phyloP scores from a whole-genome alignment of 1,140 invertebrate species.

The Panagrolaimus sp. region DNA sequence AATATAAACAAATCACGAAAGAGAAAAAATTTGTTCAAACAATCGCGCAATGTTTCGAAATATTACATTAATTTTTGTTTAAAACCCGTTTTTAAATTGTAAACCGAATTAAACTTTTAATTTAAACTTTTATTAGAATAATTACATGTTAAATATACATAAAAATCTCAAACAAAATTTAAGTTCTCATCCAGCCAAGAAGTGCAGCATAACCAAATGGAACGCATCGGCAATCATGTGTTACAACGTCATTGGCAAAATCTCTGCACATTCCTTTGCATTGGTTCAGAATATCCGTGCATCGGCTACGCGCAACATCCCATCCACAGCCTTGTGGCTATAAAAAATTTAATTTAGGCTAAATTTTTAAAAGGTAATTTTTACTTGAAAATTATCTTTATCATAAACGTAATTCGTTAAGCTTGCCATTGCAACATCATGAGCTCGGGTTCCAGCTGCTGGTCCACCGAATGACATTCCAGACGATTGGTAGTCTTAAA shows the following conservation, averaged over 20 bases:
- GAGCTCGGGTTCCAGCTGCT: not conserved
- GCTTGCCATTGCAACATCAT: conserved; percentile 10
- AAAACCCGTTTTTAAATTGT: no score
- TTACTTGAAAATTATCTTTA: conserved; percentile 33
- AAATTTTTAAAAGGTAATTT: conserved; percentile 1
- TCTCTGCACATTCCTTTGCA: conserved; percentile 33
- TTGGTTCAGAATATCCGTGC: conserved; percentile 23
- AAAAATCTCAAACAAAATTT: no score
- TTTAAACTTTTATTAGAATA: no score
- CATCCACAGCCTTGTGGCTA: conserved; percentile 33
- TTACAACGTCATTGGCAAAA: conserved; percentile 22
- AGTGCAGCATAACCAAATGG: conserved; percentile 25
- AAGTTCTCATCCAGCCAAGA: not conserved
- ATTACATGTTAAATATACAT: no score
- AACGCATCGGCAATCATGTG: conserved; percentile 34
- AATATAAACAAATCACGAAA: no score
- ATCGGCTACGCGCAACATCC: conserved; percentile 23
- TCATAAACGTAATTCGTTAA: conserved; percentile 19
- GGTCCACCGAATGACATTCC: not conserved
- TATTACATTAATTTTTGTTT: no score
- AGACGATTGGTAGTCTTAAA: not conserved
- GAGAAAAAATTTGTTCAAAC: no score
- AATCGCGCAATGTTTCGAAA: no score
- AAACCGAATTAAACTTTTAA: no score
- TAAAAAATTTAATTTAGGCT: not conserved